These are phyloP conservation scores for Clarias platycephalus DNA, from an alignment of 2,797 vertebrate genomes.

Conservation along the genomic window DNA sequence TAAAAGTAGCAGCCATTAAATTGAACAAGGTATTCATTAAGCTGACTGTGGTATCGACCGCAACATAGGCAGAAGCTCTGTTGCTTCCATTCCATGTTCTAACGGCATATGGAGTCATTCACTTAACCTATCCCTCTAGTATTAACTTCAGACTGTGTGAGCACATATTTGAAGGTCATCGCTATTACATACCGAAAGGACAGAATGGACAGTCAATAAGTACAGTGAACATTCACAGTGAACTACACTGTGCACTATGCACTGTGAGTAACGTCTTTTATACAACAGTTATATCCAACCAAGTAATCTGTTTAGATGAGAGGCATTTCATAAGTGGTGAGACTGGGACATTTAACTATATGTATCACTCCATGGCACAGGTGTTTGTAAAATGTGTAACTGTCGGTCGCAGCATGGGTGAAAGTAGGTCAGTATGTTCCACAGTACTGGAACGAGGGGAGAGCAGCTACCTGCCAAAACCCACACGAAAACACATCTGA, in stretches of 20 bases:
- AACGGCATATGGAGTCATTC: conserved; percentile 9
- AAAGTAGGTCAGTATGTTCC: no score
- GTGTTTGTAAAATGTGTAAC: no score
- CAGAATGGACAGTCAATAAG: not conserved
- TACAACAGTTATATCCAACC: no score
- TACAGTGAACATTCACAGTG: not conserved
- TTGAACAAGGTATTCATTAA: conserved; percentile 18
- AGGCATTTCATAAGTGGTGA: no score
- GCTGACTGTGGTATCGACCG: conserved; percentile 5
- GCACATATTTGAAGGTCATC: conserved; percentile 24
- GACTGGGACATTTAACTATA: no score
- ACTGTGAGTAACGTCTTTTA: not conserved
- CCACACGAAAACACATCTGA: no score
- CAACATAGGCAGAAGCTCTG: not conserved
- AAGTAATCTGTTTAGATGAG: no score
- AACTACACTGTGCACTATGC: not conserved
- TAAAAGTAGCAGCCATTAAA: conserved; percentile 19
- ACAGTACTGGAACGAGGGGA: no score
- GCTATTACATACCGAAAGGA: not conserved
- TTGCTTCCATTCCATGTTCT: not conserved
- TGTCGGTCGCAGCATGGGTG: no score
- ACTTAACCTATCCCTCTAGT: conserved; percentile 9
- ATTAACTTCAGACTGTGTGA: conserved; percentile 14
- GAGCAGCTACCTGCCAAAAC: no score
- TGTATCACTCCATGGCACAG: no score